A percentile compares a stretch with the other conserved stretches of the same genome.
Conservation (phyloP, 2,797 vertebrate genomes). For the Gymnocypris eckloni region DNA sequence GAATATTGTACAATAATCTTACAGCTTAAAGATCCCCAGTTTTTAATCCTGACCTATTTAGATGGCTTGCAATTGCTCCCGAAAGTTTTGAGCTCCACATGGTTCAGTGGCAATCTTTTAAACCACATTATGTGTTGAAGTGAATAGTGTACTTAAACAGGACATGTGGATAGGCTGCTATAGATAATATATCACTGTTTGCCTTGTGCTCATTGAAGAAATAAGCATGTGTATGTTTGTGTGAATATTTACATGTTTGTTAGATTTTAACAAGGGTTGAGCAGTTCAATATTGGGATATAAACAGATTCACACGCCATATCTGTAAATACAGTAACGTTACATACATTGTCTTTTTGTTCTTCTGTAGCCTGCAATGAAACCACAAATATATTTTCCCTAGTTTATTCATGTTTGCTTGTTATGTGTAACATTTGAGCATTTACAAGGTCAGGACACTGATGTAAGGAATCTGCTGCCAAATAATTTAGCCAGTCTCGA, state of each 20-base stretch:
- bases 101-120: conserved; percentile 25
- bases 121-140: background rate
- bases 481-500: background rate
- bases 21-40: conserved; percentile 13
- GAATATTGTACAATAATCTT: conserved; percentile 1
- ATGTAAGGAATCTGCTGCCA: background rate
- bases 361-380: background rate
- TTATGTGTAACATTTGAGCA: background rate
- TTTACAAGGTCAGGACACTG: background rate
- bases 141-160: background rate
- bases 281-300: background rate
- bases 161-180: background rate
- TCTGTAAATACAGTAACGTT: background rate
- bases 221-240: conserved; percentile 2
- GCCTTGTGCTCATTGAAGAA: background rate
- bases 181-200: background rate
- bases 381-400: background rate
- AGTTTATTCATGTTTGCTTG: background rate
- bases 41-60: conserved; percentile 37
- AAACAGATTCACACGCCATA: background rate
- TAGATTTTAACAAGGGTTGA: background rate
- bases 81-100: background rate
- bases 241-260: background rate
- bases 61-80: conserved; percentile 36
- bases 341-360: background rate